Conservation (phyloP, 1,140 invertebrate species). For the Xylocopa sonorina region DNA sequence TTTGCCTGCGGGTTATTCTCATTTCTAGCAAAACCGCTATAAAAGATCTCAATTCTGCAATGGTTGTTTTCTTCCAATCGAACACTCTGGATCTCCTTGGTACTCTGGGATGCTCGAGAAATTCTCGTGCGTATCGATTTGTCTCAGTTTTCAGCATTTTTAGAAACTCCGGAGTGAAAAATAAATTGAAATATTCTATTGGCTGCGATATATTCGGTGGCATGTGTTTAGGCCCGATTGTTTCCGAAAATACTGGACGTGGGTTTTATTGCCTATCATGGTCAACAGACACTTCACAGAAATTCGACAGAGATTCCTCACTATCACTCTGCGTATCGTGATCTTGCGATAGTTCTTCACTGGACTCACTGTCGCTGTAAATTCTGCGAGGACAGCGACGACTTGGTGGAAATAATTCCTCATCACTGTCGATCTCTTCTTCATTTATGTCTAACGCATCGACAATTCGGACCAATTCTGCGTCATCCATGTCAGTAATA, state of each 20-base stretch:
- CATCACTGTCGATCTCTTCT: too few species aligned
- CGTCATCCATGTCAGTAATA: too few species aligned
- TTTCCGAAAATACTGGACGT: slow-evolving; percentile 30
- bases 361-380: slow-evolving; percentile 7
- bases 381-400: background rate
- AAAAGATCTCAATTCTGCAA: slow-evolving; percentile 23
- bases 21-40: slow-evolving; percentile 52
- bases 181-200: slow-evolving; percentile 28
- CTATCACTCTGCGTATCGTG: too few species aligned
- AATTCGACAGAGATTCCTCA: too few species aligned
- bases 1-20: too few species aligned
- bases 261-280: slow-evolving; percentile 18
- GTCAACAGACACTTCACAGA: slow-evolving; percentile 9
- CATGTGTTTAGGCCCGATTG: slow-evolving; percentile 7
- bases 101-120: background rate
- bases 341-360: background rate
- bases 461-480: too few species aligned
- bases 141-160: slow-evolving; percentile 25
- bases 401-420: background rate
- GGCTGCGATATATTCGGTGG: slow-evolving; percentile 2
- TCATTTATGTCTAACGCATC: too few species aligned
- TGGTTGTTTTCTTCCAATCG: slow-evolving; percentile 14
- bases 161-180: too few species aligned
- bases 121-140: slow-evolving; percentile 18
- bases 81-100: background rate